These are phyloP conservation scores for Junonia oenone DNA, from an alignment of 2,888 invertebrate genomes.

Conservation along the genomic window DNA sequence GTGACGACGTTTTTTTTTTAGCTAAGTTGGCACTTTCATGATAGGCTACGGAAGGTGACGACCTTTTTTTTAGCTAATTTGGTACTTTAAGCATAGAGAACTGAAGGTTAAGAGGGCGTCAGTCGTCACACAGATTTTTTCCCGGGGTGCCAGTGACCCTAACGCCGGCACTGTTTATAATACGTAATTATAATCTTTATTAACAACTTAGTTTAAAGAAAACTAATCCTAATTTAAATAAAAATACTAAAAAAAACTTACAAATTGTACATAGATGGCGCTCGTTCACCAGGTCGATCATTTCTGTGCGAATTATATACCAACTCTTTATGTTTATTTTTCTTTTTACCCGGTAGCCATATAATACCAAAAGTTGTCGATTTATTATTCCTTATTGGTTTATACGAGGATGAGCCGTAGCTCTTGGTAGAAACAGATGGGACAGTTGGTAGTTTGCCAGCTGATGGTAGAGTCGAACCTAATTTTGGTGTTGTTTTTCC, in stretches of 20 bases:
- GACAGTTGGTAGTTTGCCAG: slow-evolving; percentile 23
- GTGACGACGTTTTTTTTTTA: no score
- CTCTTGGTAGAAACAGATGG: slow-evolving; percentile 35
- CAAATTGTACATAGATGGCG: slow-evolving; percentile 64
- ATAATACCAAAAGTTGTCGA: slow-evolving; percentile 56
- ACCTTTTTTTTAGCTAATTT: no score
- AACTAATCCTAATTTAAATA: no score
- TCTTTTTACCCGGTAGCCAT: slow-evolving; percentile 60
- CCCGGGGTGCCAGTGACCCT: no score
- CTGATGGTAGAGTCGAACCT: slow-evolving; percentile 22
- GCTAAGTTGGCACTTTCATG: no score
- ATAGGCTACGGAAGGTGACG: no score
- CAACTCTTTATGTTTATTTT: slow-evolving; percentile 51
- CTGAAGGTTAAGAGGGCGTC: no score
- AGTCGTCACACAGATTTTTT: no score
- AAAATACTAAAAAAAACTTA: slow-evolving; percentile 44
- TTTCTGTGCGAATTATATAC: slow-evolving; percentile 52
- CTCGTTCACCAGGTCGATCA: slow-evolving; percentile 46
- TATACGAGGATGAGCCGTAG: slow-evolving; percentile 36
- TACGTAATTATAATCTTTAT: no score
- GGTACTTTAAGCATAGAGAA: no score
- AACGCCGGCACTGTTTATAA: no score
- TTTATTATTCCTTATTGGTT: slow-evolving; percentile 44
- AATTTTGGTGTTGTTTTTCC: slow-evolving; percentile 29
- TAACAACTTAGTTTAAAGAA: no score